Conservation (phyloP, 2,113 vertebrate genomes). For the Varanus komodoensis region DNA sequence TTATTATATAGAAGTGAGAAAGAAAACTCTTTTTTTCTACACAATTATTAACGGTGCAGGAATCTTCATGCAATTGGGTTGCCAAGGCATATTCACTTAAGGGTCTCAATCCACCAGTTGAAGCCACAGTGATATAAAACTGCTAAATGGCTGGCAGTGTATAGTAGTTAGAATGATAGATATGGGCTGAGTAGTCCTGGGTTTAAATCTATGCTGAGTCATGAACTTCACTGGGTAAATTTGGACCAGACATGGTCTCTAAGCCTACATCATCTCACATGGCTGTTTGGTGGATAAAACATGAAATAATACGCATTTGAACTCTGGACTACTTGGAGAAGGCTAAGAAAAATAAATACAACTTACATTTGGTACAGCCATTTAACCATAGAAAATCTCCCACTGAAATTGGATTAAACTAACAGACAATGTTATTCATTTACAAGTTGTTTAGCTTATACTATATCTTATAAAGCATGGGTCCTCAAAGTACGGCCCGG, state of each 20-base stretch:
- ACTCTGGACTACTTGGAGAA: no score
- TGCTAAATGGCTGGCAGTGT: neutral
- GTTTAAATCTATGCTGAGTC: neutral
- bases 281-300: no score
- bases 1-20: neutral
- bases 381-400: neutral
- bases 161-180: no score
- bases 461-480: no score
- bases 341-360: neutral
- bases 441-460: neutral
- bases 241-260: neutral
- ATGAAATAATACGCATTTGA: no score
- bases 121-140: neutral
- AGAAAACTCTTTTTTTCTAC: neutral
- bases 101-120: neutral
- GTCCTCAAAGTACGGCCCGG: no score
- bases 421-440: neutral
- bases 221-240: neutral
- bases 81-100: neutral
- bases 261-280: no score
- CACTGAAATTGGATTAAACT: neutral
- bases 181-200: neutral
- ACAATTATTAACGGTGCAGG: neutral
- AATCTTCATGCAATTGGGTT: neutral
- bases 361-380: neutral